Base-by-base conservation (phyloP, 2,888 invertebrate genomes). In the Paralinhomoeus sp. region DNA sequence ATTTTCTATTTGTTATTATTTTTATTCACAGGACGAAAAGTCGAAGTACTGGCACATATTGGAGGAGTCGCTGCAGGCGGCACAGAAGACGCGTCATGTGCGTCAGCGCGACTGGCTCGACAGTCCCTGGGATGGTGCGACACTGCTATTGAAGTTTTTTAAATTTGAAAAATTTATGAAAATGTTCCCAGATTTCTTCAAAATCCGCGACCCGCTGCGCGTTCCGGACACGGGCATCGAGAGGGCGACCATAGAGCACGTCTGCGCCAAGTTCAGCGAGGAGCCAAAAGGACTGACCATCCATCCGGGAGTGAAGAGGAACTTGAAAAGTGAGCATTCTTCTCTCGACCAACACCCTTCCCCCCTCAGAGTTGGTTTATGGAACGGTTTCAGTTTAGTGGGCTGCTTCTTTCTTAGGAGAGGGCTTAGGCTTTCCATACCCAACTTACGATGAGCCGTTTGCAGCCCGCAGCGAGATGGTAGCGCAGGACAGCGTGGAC, bases 21-120 rank as follows among this genome's bases (percentile, higher is more conserved):
- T n/a, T n/a, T n/a, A 22, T 42, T 42, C 52, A n/a, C 51, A 75
- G 70, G 80, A 81, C 56, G 85, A 87, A 3, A 74, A 75, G 51
- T 78, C 76, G 45, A 84, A 84, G 59, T 89, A 89, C 63, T 83
- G 87, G 54, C 78, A 80, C 62, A 85, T 89, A 61, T 80, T 84
- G 44, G 69, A 68, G 58, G 83, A 84, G 51, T 82, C 85, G 0
- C 78, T 80, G 63, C 72, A 71, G 52, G 77, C 73, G 56, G 80
- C 81, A 24, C 78, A 77, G 58, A 77, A 79, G 62, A 50, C 52
- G n/a, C 84, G 81, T 0, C 80, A 80, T 63, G 80, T 85, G 53
- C 80, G 81, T 58, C 84, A 84, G 69, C 80, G 82, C 67, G 83
- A 87, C 64, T 89, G 89, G 89, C 72, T 91, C 43, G 89, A 89